Conservation (phyloP, 2,797 vertebrate species). For the Artibeus jamaicensis region DNA sequence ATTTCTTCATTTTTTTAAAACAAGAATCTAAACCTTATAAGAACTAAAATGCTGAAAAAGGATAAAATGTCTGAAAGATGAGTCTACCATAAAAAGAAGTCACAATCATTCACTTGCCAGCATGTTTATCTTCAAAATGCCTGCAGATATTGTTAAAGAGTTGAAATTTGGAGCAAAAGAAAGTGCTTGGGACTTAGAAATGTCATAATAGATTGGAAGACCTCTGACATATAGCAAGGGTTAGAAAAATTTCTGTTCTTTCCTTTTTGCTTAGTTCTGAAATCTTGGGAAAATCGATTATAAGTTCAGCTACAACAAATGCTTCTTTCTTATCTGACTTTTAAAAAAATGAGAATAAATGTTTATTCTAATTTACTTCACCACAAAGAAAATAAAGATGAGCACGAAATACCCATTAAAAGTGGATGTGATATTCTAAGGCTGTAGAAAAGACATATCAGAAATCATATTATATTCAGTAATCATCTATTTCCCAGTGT, state of each 20-base stretch:
- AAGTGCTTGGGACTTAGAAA: not conserved
- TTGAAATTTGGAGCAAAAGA: not conserved
- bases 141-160: not conserved
- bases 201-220: not conserved
- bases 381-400: not conserved
- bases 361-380: not conserved
- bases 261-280: not conserved
- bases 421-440: not conserved
- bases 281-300: not conserved
- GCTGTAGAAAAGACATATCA: not conserved
- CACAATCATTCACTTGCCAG: not conserved
- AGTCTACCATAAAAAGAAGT: not conserved
- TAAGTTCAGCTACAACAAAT: not conserved
- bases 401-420: not conserved
- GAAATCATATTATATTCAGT: not conserved
- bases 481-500: not conserved
- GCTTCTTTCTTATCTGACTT: not conserved
- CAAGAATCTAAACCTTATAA: not conserved
- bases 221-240: not conserved
- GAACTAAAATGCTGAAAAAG: not conserved
- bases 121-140: not conserved
- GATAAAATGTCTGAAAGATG: not conserved
- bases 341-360: not conserved
- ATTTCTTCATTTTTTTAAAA: slow-evolving; percentile 2
- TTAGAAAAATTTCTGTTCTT: not conserved